Base-by-base conservation (phyloP, 2,888 invertebrate genomes). In the Orthonychiurus folsomi region DNA sequence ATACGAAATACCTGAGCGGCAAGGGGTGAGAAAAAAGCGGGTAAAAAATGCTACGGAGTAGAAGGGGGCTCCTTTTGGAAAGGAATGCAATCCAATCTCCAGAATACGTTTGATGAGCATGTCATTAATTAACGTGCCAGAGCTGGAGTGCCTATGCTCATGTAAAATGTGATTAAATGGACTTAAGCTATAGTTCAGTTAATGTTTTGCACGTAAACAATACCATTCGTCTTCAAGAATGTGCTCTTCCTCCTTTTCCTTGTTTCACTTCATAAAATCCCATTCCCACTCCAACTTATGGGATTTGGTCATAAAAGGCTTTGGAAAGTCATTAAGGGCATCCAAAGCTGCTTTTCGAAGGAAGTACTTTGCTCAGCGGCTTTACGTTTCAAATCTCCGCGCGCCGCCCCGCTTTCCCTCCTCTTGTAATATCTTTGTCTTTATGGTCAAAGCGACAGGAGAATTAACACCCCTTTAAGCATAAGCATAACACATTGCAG, bases 61-160 rank as follows among this genome's bases (percentile, higher is more conserved):
- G 37, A 37, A 9, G 37, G 15, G 37, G 15, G 15, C 37, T 37
- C 15, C 37, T 5, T 37, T 15, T 37, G 37, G 37, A 37, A 15
- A 37, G 37, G 37, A 37, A 37, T 37, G 37, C 37, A 37, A 37
- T 37, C 37, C 37, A 37, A 37, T 37, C 37, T 37, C 9, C 5
- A 37, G 37, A 37, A 37, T 37, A 15, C n/a, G 37, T 37, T 37
- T 37, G 37, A 37, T 37, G 37, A 37, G 37, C 37, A 37, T 37
- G 37, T 37, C 68, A 68, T 71, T 71, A 71, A 71, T 71, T 71
- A 71, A 71, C 68, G 66, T 71, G 67, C 69, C 66, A 63, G 62
- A 37, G 37, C 15, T 37, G 37, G 5, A 37, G 15, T 5, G 5
- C 15, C 9, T 9, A 37, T 37, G 37, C 9, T 37, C 15, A 37